Evolutionary conservation across 2,888 invertebrate species (phyloP), one percentile per base, ranked within the genome.

Genomic region (Sarcophaga carnaria): DNA sequence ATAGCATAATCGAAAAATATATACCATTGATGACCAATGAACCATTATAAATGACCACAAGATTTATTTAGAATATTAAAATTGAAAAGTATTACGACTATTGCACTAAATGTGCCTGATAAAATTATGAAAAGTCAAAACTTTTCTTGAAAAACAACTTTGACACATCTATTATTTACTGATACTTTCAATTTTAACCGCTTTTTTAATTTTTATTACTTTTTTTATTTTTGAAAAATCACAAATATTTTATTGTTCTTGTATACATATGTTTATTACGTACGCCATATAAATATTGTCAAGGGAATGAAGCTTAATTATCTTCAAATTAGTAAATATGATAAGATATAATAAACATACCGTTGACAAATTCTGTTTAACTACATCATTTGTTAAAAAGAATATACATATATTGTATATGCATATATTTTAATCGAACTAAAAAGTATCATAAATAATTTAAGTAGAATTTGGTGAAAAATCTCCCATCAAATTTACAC

Each of bases 341-440:
- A 82, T 82, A 82, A 82, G 76, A 82, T 76, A 82, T 63, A 63
- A 75, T 37, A 70, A 64, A n/a, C 54, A 76, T 25, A 70, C 25
- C 54, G 25, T 62, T 49, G 25, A 47, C 17, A 49, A 64, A 47
- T 59, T 27, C 69, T 12, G 17, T 69, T 76, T 60, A 11, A 80
- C 74, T 63, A 62, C 37, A 37, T 75, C 62, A 63, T 49, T 62
- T 47, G 59, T 60, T 45, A n/a, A 63, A 76, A 69, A 37, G 6
- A 37, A 37, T 6, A 14, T 49, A 49, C 0, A 14, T 14, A 49
- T 14, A 14, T 25, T 25, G 6, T 10, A 63, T 12, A 63, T 25
- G 12, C 12, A 63, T 12, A n/a, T 17, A 66, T 54, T 54, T 54
- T 54, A 66, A 37, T 17, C 17, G 14, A 62, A 62, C 14, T 20